Conservation (phyloP, 1,140 invertebrate genomes). For the Cotesia vestalis region DNA sequence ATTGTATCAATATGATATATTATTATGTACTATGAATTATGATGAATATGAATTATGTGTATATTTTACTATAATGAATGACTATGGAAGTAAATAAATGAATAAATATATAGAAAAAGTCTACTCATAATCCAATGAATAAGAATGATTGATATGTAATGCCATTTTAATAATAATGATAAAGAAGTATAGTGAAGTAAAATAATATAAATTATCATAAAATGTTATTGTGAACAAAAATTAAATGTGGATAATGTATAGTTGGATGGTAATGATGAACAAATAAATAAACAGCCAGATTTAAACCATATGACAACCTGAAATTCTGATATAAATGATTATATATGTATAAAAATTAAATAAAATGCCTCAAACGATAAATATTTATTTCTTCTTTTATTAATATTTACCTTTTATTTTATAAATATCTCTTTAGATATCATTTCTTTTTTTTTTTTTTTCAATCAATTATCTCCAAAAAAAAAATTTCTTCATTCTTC, state of each 20-base stretch:
- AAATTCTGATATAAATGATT: slow-evolving; percentile 50
- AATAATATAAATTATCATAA: slow-evolving; percentile 44
- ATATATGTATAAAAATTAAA: slow-evolving; percentile 50
- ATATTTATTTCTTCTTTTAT: slow-evolving; percentile 24
- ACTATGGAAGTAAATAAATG: slow-evolving; percentile 36
- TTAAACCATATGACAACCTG: slow-evolving; percentile 38
- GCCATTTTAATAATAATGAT: slow-evolving; percentile 40
- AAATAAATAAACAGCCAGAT: slow-evolving; percentile 42
- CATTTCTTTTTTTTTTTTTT: too few species aligned
- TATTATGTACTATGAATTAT: slow-evolving; percentile 38
- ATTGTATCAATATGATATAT: slow-evolving; percentile 55
- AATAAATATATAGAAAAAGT: slow-evolving; percentile 39
- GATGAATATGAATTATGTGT: slow-evolving; percentile 58
- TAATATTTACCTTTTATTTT: background rate
- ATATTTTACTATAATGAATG: slow-evolving; percentile 55
- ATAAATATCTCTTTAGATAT: too few species aligned
- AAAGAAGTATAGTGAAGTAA: slow-evolving; percentile 24
- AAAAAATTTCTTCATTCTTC: too few species aligned
- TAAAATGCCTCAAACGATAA: slow-evolving; percentile 47
- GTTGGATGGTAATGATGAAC: slow-evolving; percentile 42
- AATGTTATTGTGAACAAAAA: slow-evolving; percentile 48
- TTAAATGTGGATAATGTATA: slow-evolving; percentile 44
- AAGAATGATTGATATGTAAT: slow-evolving; percentile 50
- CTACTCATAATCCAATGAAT: slow-evolving; percentile 41
- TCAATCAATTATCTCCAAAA: too few species aligned